phyloP scores from a whole-genome alignment of 2,888 invertebrate genomes.

The Caenorhabditis sp. region DNA sequence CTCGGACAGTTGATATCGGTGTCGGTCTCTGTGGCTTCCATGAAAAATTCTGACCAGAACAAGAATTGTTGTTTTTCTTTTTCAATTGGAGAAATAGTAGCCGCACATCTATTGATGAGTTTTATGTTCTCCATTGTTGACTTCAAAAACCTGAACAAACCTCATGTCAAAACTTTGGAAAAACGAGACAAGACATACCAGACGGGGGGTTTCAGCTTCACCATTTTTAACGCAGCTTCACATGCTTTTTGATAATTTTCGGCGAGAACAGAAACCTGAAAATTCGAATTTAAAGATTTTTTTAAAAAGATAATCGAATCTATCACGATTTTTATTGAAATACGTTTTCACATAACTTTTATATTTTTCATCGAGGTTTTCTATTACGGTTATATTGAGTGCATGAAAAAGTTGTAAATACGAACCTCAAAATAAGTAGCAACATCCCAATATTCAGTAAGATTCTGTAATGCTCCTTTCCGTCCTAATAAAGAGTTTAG shows the following conservation, averaged over 20 bases:
- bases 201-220: slow-evolving; percentile 72
- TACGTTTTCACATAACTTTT: background rate
- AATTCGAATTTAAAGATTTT: too few species aligned
- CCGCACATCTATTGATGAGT: slow-evolving; percentile 82
- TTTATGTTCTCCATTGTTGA: slow-evolving; percentile 95
- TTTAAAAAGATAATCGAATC: background rate
- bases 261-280: slow-evolving; percentile 84
- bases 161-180: too few species aligned
- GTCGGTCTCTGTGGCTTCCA: slow-evolving; percentile 84
- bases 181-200: slow-evolving; percentile 44
- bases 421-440: slow-evolving; percentile 75
- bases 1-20: slow-evolving; percentile 76
- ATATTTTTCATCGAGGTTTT: too few species aligned
- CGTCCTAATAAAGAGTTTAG: slow-evolving; percentile 95
- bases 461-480: slow-evolving; percentile 89
- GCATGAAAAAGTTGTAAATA: too few species aligned
- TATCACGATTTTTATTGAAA: slow-evolving; percentile 1
- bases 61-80: slow-evolving; percentile 59
- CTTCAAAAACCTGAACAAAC: slow-evolving; percentile 91
- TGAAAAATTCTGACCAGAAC: slow-evolving; percentile 84
- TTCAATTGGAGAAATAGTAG: slow-evolving; percentile 58
- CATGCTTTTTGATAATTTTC: slow-evolving; percentile 96
- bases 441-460: slow-evolving; percentile 99
- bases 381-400: too few species aligned
- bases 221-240: slow-evolving; percentile 83